Evolutionary conservation across 2,888 invertebrate species (phyloP).

Genomic region (Bruchidius siliquastri): DNA sequence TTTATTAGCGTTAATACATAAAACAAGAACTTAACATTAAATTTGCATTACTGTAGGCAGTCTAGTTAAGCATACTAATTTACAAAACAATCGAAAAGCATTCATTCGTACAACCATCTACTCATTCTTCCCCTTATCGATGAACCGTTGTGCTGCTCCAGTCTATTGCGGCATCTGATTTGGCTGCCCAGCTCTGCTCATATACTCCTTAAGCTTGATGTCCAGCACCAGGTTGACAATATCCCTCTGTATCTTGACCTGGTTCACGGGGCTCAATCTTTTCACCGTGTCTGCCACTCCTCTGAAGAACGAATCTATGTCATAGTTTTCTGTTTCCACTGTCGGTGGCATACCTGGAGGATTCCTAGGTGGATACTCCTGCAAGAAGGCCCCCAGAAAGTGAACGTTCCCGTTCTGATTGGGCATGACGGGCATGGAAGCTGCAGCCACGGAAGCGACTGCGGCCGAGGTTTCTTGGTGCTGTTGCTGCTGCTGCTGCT

Average conservation of each 20-base stretch:
- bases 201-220: constrained; percentile 17
- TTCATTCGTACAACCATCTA: not conserved
- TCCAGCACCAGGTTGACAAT: constrained; percentile 24
- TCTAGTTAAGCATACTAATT: not conserved
- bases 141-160: not conserved
- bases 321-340: constrained; percentile 9
- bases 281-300: constrained; percentile 24
- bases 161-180: not conserved
- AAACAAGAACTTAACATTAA: not conserved
- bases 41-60: not conserved
- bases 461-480: not conserved
- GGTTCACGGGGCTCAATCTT: constrained; percentile 21
- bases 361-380: not conserved
- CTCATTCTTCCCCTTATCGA: not conserved
- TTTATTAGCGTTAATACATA: not conserved
- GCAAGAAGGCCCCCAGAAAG: constrained; percentile 15
- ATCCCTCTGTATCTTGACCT: constrained; percentile 21
- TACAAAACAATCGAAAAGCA: not conserved
- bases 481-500: not conserved
- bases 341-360: not conserved
- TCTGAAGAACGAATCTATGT: constrained; percentile 23
- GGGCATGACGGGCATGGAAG: not conserved
- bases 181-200: not conserved
- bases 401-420: constrained; percentile 9
- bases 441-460: not conserved